Percentiles rank a stretch among this genome's conserved stretches.
Conservation (phyloP, 2,888 invertebrate species). For the Limnephilus marmoratus region DNA sequence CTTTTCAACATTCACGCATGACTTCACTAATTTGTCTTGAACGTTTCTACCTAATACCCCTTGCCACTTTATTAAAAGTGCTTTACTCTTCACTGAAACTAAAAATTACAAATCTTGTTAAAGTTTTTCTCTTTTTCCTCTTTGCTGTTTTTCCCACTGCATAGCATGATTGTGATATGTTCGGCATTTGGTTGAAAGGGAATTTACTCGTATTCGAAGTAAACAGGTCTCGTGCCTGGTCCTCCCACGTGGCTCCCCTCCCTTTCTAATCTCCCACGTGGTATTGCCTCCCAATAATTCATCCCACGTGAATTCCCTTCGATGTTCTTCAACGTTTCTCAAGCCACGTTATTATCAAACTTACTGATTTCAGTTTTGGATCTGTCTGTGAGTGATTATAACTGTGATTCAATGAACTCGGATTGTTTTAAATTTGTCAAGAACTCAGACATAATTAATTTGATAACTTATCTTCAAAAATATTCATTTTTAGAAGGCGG, state of each 20-base stretch:
- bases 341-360: not conserved
- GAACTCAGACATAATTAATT: too few species aligned
- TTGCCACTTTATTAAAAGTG: not conserved
- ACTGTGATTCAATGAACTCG: too few species aligned
- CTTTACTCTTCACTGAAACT: not conserved
- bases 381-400: too few species aligned
- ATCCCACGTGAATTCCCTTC: slow-evolving; percentile 40
- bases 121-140: not conserved
- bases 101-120: not conserved
- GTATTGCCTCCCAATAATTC: slow-evolving; percentile 24
- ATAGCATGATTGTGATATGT: not conserved
- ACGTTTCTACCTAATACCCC: not conserved
- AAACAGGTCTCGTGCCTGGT: slow-evolving; percentile 48
- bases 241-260: slow-evolving; percentile 57
- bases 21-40: not conserved
- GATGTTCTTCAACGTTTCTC: slow-evolving; percentile 21
- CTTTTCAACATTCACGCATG: not conserved
- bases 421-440: too few species aligned
- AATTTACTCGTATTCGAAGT: slow-evolving; percentile 35
- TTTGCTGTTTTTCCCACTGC: not conserved
- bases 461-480: too few species aligned
- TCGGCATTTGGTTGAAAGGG: slow-evolving; percentile 30
- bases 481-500: too few species aligned
- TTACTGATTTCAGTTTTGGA: not conserved
- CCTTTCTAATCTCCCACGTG: slow-evolving; percentile 59